Base-by-base conservation (phyloP, 1,140 invertebrate species). In the Magallana ariakensis region DNA sequence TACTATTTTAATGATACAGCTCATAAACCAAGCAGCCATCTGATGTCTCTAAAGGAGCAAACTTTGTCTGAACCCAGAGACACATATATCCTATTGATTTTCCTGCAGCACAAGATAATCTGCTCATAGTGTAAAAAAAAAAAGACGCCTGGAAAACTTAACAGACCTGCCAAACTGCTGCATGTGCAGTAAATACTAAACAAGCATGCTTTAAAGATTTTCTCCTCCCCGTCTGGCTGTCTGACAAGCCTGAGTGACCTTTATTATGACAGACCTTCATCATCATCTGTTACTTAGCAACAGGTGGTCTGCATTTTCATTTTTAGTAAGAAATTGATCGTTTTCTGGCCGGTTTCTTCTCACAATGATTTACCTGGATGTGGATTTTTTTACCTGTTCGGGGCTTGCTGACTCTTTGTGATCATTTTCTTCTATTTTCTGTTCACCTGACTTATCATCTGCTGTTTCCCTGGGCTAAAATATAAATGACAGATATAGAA, bases 281-380 rank as follows among this genome's bases (percentile, higher is more conserved):
- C 22, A 4, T 10, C 66, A 75, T 26, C 66, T 75, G 66, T 75
- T 75, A 75, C 66, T 75, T 11, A 5, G 66, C 66, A 75, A 75
- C 66, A 75, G 66, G 33, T 75, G 66, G 66, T 46, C 33, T 46
- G 1, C 1, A 46, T 46, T 46, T 46, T 46, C 33, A 46, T 46
- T 46, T n/a, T 46, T 5, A 46, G 2, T 46, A 46, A 4, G 33
- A 46, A 46, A 46, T 46, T 46, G 33, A 46, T 46, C 33, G 5
- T 3, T 46, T 46, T 46, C 33, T 46, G 33, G 3, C 33, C 5
- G 33, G 33, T 46, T 46, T 46, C 33, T 46, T 2, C 33, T 46
- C 33, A 46, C 33, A 46, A 46, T 46, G 33, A 46, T 46, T 46
- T 46, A 46, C 33, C 33, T 46, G 33, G 33, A 46, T 46, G 33